These are phyloP conservation scores for Sylvicola fuscatus DNA, from an alignment of 2,888 invertebrate species.

Conservation along the genomic window DNA sequence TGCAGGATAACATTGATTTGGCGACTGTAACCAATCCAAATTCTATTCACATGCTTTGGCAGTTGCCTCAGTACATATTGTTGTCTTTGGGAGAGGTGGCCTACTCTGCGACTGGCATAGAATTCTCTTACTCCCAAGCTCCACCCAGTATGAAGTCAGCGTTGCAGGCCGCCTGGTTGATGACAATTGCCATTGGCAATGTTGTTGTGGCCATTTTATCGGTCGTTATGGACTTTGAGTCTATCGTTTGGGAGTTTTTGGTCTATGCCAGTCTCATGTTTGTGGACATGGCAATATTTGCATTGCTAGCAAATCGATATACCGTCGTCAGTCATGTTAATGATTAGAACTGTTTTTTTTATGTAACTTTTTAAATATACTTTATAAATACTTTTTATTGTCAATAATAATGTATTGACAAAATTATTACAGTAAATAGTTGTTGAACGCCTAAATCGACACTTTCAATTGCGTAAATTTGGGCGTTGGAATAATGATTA, in stretches of 20 bases:
- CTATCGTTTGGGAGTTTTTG: slow-evolving; percentile 73
- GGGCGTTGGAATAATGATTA: no score
- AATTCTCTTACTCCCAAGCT: slow-evolving; percentile 49
- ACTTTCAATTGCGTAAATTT: no score
- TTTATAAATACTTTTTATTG: no score
- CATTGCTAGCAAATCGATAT: slow-evolving; percentile 59
- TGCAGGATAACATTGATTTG: neutral
- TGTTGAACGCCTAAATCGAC: no score
- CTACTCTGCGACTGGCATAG: slow-evolving; percentile 48
- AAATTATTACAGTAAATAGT: no score
- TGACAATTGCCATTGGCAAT: slow-evolving; percentile 88
- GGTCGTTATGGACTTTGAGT: slow-evolving; percentile 50
- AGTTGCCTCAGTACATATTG: slow-evolving; percentile 46
- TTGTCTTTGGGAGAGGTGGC: slow-evolving; percentile 41
- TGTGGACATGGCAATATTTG: slow-evolving; percentile 63
- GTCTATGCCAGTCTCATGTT: slow-evolving; percentile 78
- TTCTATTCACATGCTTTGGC: slow-evolving; percentile 34
- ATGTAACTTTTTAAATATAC: no score
- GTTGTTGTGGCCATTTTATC: slow-evolving; percentile 79
- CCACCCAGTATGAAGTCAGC: slow-evolving; percentile 80
- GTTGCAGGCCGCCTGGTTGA: slow-evolving; percentile 76
- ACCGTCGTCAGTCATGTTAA: slow-evolving; percentile 14
- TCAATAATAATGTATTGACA: no score
- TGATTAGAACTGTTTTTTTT: no score
- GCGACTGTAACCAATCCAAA: slow-evolving; percentile 22